A percentile compares a stretch with the other conserved stretches of the same genome.
phyloP scores from a whole-genome alignment of 2,797 vertebrate species.

The Basileuterus tristriatus region DNA sequence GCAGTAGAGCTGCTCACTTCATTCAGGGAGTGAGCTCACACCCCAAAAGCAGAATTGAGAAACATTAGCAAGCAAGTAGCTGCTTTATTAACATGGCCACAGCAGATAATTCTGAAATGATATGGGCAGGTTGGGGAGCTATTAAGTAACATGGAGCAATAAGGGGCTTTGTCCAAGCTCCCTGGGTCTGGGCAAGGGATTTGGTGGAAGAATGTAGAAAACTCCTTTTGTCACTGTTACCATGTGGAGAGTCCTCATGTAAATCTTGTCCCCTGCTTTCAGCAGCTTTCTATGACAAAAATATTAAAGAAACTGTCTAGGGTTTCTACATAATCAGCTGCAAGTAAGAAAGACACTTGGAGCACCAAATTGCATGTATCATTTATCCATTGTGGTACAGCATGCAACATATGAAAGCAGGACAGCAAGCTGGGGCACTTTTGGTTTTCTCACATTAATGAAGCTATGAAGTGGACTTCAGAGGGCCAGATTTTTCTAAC shows the following conservation, averaged over 20 bases:
- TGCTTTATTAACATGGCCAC: neutral
- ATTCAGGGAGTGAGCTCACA: constrained; percentile 25
- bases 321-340: neutral
- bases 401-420: neutral
- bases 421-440: neutral
- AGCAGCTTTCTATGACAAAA: neutral
- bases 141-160: neutral
- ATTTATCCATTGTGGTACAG: neutral
- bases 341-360: neutral
- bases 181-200: neutral
- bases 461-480: neutral
- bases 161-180: neutral
- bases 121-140: neutral
- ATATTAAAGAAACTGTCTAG: neutral
- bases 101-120: neutral
- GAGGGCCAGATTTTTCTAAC: neutral
- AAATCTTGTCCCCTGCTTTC: neutral
- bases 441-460: neutral
- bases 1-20: constrained; percentile 55
- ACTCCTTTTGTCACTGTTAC: neutral
- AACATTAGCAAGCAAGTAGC: neutral
- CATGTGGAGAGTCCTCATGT: neutral
- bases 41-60: constrained; percentile 2
- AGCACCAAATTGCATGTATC: neutral
- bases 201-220: neutral